Conservation (phyloP, 2,113 vertebrate species). For the Neogale vison region DNA sequence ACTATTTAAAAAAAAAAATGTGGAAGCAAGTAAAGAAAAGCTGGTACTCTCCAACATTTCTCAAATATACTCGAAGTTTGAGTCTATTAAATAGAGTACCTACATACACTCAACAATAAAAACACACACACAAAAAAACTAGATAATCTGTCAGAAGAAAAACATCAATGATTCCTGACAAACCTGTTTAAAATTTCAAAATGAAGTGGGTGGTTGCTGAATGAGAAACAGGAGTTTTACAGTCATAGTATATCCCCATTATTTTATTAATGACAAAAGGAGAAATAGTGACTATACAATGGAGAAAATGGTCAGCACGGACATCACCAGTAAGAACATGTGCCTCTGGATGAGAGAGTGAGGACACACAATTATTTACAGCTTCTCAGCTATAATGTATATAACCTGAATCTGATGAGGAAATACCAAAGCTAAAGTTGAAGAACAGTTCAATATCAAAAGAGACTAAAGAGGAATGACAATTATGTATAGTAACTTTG, state of each 20-base stretch:
- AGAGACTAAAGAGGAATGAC: neutral
- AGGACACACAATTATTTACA: neutral
- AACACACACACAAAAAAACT: neutral
- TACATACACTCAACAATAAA: neutral
- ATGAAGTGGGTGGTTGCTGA: neutral
- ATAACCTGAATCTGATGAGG: neutral
- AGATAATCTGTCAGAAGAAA: neutral
- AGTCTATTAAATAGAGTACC: neutral
- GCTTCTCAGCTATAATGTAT: neutral
- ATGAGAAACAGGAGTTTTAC: neutral
- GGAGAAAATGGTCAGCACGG: neutral
- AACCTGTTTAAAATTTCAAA: neutral
- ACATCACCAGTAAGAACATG: neutral
- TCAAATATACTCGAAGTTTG: neutral
- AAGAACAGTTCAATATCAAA: neutral
- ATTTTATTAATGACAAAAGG: neutral
- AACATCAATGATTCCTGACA: neutral
- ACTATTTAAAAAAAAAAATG: neutral
- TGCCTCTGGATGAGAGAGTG: neutral
- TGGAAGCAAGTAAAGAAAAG: neutral
- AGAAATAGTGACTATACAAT: neutral
- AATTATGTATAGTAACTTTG: neutral
- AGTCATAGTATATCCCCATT: neutral
- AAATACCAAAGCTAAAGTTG: neutral
- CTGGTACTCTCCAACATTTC: neutral